These are phyloP conservation scores for Cynaeus angustus DNA, from an alignment of 2,888 invertebrate species.

Conservation along the genomic window DNA sequence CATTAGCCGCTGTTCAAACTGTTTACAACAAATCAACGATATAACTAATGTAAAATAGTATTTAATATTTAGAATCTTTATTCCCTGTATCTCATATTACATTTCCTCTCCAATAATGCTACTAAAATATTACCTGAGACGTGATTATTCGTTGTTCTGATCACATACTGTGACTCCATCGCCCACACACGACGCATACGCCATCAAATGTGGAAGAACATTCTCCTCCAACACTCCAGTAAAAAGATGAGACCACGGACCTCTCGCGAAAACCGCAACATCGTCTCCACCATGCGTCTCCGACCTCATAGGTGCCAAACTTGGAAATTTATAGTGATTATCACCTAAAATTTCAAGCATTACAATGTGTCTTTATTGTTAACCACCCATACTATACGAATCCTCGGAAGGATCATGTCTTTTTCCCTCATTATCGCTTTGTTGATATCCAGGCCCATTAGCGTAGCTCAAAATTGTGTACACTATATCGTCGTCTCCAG, in stretches of 20 bases:
- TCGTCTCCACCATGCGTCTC: conserved; percentile 89
- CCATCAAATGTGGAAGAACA: conserved; percentile 84
- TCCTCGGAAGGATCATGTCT: conserved; percentile 75
- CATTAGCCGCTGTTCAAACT: too few relatives aligned
- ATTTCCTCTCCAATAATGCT: too few relatives aligned
- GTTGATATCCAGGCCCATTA: conserved; percentile 80
- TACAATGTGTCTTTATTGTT: not conserved
- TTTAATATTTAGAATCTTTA: too few relatives aligned
- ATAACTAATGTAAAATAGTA: too few relatives aligned
- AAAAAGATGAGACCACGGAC: conserved; percentile 88
- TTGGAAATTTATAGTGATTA: conserved; percentile 75
- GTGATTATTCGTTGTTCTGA: not conserved
- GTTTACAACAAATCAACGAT: too few relatives aligned
- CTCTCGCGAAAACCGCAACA: conserved; percentile 84
- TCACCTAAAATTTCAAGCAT: conserved; percentile 67
- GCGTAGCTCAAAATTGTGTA: conserved; percentile 84
- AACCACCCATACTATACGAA: conserved; percentile 64
- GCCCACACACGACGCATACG: conserved; percentile 80
- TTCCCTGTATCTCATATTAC: too few relatives aligned
- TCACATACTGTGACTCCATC: conserved; percentile 39
- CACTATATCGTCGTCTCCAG: conserved; percentile 74
- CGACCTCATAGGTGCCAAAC: conserved; percentile 76
- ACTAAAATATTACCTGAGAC: too few relatives aligned
- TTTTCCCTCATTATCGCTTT: conserved; percentile 69
- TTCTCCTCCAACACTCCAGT: conserved; percentile 87